Evolutionary conservation across 2,888 invertebrate genomes (phyloP).

Genomic region (Nycteola revayana): DNA sequence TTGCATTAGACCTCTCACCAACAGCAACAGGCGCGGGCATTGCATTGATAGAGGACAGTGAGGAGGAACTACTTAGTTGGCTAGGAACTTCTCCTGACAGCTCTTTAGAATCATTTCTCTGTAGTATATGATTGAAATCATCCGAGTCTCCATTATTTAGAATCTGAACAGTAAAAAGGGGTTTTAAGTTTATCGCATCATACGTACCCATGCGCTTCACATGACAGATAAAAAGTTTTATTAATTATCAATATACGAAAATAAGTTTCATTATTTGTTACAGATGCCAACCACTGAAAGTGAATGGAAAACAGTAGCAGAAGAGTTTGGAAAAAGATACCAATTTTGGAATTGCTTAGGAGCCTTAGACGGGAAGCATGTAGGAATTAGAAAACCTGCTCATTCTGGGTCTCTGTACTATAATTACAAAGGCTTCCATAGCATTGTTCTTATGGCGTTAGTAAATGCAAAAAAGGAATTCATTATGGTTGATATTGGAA

Average conservation of each 20-base stretch:
- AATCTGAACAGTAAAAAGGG: neutral
- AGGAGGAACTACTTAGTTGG: too few species aligned
- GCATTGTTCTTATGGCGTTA: constrained; percentile 2
- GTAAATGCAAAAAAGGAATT: constrained; percentile 5
- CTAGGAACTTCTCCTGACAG: too few species aligned
- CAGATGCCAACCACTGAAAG: neutral
- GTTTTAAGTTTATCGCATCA: neutral
- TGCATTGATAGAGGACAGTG: too few species aligned
- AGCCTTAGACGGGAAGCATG: constrained; percentile 1
- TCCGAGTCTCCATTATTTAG: too few species aligned
- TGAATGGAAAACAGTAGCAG: constrained; percentile 1
- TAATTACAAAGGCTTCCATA: constrained; percentile 1
- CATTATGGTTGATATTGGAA: constrained; percentile 4
- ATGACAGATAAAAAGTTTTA: neutral
- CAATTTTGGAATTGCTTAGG: neutral
- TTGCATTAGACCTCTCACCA: too few species aligned
- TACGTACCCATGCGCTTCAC: neutral
- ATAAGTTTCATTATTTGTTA: too few species aligned
- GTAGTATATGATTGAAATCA: too few species aligned
- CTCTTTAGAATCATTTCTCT: too few species aligned
- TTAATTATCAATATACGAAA: neutral
- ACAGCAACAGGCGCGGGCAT: too few species aligned
- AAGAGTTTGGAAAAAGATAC: constrained; percentile 1
- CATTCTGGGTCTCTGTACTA: neutral
- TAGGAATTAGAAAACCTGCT: neutral